phyloP scores from a whole-genome alignment of 2,113 vertebrate genomes.

The Gulo gulo region DNA sequence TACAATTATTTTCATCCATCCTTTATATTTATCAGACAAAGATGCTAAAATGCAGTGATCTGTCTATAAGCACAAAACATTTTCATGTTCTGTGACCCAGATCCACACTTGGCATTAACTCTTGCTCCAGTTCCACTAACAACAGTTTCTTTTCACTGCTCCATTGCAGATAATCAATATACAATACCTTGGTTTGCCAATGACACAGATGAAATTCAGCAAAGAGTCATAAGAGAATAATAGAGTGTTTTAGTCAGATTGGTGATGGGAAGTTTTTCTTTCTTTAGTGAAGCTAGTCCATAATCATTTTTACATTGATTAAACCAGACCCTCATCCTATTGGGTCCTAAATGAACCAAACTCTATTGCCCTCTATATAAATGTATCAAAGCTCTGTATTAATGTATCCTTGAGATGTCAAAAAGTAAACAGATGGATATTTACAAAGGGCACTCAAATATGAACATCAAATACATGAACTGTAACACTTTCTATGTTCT shows the following conservation, averaged over 20 bases:
- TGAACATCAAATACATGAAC: not conserved
- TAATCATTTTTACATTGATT: not conserved
- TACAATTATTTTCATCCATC: not conserved
- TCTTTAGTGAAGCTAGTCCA: not conserved
- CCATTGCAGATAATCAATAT: conserved; percentile 7
- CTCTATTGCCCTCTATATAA: not conserved
- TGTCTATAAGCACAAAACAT: not conserved
- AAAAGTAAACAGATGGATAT: conserved; percentile 23
- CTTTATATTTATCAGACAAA: not conserved
- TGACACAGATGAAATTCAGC: not conserved
- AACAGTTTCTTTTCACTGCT: not conserved
- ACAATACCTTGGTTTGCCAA: not conserved
- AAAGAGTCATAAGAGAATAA: not conserved
- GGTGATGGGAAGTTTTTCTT: not conserved
- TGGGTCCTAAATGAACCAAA: not conserved
- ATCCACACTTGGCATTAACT: not conserved
- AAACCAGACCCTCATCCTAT: not conserved
- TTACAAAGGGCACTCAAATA: not conserved
- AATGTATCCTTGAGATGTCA: not conserved
- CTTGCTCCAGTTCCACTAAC: not conserved
- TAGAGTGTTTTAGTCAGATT: not conserved
- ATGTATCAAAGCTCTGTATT: not conserved
- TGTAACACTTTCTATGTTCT: not conserved
- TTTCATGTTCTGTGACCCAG: not conserved
- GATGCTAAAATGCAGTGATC: not conserved